These are phyloP conservation scores for Cepaea hortensis DNA, from an alignment of 2,888 invertebrate species.

Conservation along the genomic window DNA sequence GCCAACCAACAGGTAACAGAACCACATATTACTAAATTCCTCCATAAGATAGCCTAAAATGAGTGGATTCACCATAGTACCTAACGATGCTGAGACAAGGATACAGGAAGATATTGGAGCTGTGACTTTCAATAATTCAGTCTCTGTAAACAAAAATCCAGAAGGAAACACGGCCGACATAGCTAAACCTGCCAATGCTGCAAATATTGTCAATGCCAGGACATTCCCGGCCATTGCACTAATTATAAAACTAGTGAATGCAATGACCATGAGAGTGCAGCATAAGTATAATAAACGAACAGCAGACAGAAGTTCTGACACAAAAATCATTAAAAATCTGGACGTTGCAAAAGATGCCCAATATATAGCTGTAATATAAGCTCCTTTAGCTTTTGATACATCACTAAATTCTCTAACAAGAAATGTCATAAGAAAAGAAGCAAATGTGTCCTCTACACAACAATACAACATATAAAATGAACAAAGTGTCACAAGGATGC, in stretches of 20 bases:
- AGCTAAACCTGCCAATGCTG: conserved; percentile 68
- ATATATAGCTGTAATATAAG: conserved; percentile 73
- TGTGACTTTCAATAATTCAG: conserved; percentile 71
- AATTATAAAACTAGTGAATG: conserved; percentile 27
- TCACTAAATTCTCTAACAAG: conserved; percentile 65
- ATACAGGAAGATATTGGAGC: conserved; percentile 74
- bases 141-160: conserved; percentile 75
- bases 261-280: conserved; percentile 31
- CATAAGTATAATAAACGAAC: conserved; percentile 54
- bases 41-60: conserved; percentile 72
- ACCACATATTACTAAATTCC: conserved; percentile 65
- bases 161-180: conserved; percentile 76
- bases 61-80: conserved; percentile 74
- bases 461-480: conserved; percentile 73
- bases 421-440: conserved; percentile 73
- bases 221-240: conserved; percentile 28
- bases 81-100: conserved; percentile 73
- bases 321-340: conserved; percentile 73
- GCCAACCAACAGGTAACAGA: conserved; percentile 69
- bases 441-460: conserved; percentile 76
- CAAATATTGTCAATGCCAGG: conserved; percentile 54
- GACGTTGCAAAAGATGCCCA: conserved; percentile 76
- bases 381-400: conserved; percentile 69
- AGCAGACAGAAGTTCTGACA: conserved; percentile 70
- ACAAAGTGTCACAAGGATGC: conserved; percentile 68